A percentile compares a stretch with the other conserved stretches of the same genome.
phyloP scores from a whole-genome alignment of 2,797 vertebrate genomes.

The Sternarchorhynchus goeldii region DNA sequence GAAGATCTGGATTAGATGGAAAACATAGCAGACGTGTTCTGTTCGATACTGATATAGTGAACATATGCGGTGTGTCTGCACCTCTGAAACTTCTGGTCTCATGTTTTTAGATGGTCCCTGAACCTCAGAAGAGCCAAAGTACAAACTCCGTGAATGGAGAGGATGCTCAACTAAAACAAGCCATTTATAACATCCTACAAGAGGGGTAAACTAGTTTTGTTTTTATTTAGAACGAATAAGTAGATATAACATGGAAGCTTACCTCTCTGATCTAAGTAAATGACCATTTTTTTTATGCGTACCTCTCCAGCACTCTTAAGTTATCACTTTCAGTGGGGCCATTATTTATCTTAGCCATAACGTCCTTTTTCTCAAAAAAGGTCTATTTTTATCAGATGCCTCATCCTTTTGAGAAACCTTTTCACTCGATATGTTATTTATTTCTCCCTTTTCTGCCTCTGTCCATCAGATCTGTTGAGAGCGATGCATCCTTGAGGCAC shows the following conservation, averaged over 20 bases:
- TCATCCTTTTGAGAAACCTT: background rate
- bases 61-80: background rate
- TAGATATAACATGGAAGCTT: background rate
- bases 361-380: background rate
- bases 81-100: slow-evolving; percentile 1
- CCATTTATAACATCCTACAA: slow-evolving; percentile 77
- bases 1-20: too few relatives aligned
- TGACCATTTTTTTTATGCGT: background rate
- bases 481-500: slow-evolving; percentile 69
- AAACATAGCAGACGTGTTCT: background rate
- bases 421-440: background rate
- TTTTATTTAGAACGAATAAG: background rate
- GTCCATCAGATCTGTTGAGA: slow-evolving; percentile 75
- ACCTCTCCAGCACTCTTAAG: too few relatives aligned
- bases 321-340: too few relatives aligned
- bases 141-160: slow-evolving; percentile 59
- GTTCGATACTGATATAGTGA: background rate
- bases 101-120: slow-evolving; percentile 76
- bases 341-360: background rate
- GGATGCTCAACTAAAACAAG: slow-evolving; percentile 74
- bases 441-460: background rate
- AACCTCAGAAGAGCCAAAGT: slow-evolving; percentile 77
- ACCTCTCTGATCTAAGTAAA: too few relatives aligned
- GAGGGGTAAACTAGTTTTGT: slow-evolving; percentile 74
- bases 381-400: background rate